These are phyloP conservation scores for Molossus alvarezi DNA, from an alignment of 2,797 vertebrate species.

Conservation along the genomic window DNA sequence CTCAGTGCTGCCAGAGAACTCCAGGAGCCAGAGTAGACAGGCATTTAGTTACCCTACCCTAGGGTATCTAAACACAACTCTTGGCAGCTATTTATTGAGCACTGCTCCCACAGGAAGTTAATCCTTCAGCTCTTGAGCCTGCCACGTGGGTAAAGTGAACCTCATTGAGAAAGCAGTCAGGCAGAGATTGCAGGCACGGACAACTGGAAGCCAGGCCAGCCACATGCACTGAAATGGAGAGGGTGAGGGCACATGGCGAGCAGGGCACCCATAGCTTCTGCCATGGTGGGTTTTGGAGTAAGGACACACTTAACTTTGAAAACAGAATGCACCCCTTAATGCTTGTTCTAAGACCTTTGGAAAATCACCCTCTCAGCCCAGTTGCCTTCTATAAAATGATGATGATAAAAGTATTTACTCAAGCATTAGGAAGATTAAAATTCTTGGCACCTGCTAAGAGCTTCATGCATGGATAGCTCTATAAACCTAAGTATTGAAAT, in stretches of 20 bases:
- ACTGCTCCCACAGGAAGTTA: neutral
- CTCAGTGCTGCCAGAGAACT: neutral
- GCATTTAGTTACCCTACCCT: neutral
- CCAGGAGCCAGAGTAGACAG: neutral
- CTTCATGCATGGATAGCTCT: neutral
- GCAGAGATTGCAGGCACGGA: neutral
- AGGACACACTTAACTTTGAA: neutral
- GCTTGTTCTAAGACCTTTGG: neutral
- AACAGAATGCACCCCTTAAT: constrained; percentile 1
- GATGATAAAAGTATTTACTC: neutral
- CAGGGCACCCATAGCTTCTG: neutral
- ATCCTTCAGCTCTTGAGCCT: neutral
- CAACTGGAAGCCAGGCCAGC: neutral
- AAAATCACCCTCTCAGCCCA: neutral
- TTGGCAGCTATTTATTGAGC: neutral
- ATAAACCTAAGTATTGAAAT: neutral
- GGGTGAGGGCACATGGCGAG: fast-evolving
- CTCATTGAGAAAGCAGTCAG: neutral
- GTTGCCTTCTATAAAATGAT: neutral
- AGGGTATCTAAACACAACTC: neutral
- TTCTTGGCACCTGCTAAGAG: neutral
- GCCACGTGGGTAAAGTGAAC: neutral
- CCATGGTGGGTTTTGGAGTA: neutral
- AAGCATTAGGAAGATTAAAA: neutral
- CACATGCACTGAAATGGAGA: neutral